Evolutionary conservation across 37 sponge, comb jelly and placozoan genomes (phyloP), one percentile per base, ranked within the genome.

Genomic region (Oscarella lobularis): DNA sequence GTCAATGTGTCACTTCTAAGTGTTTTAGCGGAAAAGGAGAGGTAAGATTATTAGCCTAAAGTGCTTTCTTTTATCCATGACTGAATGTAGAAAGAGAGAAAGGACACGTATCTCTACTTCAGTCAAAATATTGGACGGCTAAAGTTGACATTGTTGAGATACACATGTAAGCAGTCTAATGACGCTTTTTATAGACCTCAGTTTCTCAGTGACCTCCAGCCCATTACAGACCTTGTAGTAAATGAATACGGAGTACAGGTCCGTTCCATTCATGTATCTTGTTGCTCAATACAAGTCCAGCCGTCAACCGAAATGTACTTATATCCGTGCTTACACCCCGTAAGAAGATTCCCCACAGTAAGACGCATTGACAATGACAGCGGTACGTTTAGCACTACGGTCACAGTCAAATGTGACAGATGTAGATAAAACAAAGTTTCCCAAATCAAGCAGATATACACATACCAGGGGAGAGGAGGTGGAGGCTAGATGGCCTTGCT

Each of bases 321-420:
- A 66, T 81, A 85, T 40, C 83, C 86, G 0, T 86, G 87, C 66
- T 79, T 86, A 2, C 87, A 86, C 33, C 87, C 87, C 0, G 87
- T 86, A 30, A 74, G 82, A 66, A 33, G 2, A 3, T 32, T 20
- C 69, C 20, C 73, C 33, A 34, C 3, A 9, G 14, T 9, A 20
- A 20, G 9, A 48, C 20, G 60, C 60, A 27, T 27, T 48, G 60
- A 48, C 60, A 48, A 27, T 27, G 14, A 27, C 14, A 27, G 31
- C 2, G 36, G 36, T 5, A 33, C 66, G 36, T 20, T 74, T 4
- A 83, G 85, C 85, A 87, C 35, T 87, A 84, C 39, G 85, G 88
- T 31, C 88, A 87, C 75, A 87, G 88, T 38, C 88, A 87, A 38
- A 79, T 87, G 0, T 81, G 14, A 20, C 41, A 3, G n/a, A n/a